These are phyloP conservation scores for Cyanoramphus novaezelandiae DNA, from an alignment of 2,113 vertebrate species.

Conservation along the genomic window DNA sequence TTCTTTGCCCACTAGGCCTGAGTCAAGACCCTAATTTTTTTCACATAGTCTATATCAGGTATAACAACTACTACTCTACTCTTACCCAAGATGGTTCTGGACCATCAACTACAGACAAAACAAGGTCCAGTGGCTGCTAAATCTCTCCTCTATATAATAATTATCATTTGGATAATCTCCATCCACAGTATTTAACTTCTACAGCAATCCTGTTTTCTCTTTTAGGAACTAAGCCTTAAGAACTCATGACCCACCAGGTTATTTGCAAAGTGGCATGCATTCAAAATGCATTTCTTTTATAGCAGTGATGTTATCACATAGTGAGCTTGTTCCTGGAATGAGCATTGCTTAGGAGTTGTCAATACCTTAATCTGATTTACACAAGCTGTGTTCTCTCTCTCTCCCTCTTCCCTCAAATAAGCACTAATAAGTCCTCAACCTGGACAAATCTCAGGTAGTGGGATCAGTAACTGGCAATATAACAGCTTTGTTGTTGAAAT, in stretches of 20 bases:
- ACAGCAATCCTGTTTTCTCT: constrained; percentile 2
- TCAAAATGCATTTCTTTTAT: constrained; percentile 28
- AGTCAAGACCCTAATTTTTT: background rate
- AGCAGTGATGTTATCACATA: background rate
- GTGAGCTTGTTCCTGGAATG: constrained; percentile 33
- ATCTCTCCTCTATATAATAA: background rate
- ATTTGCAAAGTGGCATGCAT: background rate
- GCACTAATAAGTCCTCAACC: constrained; percentile 11
- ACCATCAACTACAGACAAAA: background rate
- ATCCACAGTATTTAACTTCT: background rate
- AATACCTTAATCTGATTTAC: constrained; percentile 61
- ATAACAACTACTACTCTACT: background rate
- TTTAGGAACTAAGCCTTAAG: background rate
- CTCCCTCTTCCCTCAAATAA: background rate
- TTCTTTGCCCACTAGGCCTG: background rate
- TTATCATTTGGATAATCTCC: background rate
- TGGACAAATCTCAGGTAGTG: constrained; percentile 33
- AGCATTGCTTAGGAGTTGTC: constrained; percentile 45
- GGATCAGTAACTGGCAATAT: constrained; percentile 1
- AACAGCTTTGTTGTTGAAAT: constrained; percentile 14
- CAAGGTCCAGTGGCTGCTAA: background rate
- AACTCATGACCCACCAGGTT: background rate
- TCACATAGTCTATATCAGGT: background rate
- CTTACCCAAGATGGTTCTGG: background rate
- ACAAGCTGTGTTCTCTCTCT: constrained; percentile 1